Percentiles rank a stretch among this genome's conserved stretches.
Evolutionary conservation across 2,888 invertebrate genomes (phyloP).

Genomic region (Dryocosmus kuriphilus): DNA sequence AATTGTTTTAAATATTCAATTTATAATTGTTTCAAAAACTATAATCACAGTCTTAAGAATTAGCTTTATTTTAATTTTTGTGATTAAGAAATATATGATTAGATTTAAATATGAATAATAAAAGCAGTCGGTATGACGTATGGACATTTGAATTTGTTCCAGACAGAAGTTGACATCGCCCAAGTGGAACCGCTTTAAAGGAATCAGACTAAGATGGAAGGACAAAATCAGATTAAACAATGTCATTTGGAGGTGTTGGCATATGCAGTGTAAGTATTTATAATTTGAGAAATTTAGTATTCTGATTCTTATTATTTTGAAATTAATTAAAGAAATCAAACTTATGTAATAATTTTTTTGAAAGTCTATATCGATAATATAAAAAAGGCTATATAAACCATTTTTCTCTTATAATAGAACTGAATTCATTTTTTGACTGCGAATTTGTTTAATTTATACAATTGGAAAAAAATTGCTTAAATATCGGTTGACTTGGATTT

Average conservation of each 20-base stretch:
- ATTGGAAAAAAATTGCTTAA: no score
- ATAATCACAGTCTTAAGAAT: neutral
- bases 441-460: no score
- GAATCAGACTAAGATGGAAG: slow-evolving; percentile 97
- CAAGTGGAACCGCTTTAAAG: slow-evolving; percentile 99
- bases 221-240: slow-evolving; percentile 99
- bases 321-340: no score
- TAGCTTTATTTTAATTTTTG: neutral
- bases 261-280: slow-evolving; percentile 94
- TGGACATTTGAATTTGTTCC: slow-evolving; percentile 77
- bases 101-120: neutral
- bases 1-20: neutral
- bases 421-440: no score
- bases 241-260: slow-evolving; percentile 99
- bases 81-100: neutral
- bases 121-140: slow-evolving; percentile 62
- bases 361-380: no score
- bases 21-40: neutral
- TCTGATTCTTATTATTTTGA: no score
- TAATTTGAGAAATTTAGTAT: neutral
- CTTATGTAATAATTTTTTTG: no score
- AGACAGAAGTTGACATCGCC: slow-evolving; percentile 99
- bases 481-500: no score
- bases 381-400: no score
- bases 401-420: no score